These are phyloP conservation scores for Gambelia wislizenii DNA, from an alignment of 2,797 vertebrate genomes.

Conservation along the genomic window DNA sequence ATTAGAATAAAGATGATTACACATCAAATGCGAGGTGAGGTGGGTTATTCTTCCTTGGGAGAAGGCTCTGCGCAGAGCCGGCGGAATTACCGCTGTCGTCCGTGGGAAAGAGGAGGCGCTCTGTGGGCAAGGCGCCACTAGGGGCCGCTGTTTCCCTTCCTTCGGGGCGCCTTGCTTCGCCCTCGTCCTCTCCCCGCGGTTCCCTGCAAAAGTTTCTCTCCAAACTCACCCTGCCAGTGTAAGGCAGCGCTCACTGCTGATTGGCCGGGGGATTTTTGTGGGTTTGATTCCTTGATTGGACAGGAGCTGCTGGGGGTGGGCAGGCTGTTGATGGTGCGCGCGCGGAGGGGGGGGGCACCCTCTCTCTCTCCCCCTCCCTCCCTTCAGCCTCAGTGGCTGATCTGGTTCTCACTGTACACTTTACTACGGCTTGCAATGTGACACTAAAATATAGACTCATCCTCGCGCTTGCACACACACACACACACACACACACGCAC, in stretches of 20 bases:
- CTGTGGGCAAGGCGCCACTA: constrained; percentile 40
- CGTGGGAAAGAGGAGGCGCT: neutral
- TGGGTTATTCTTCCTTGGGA: neutral
- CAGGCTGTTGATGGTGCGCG: constrained; percentile 65
- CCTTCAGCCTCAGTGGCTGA: constrained; percentile 65
- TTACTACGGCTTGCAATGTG: constrained; percentile 75
- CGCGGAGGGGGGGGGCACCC: constrained; percentile 29
- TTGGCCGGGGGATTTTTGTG: constrained; percentile 75
- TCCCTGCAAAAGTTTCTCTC: constrained; percentile 79
- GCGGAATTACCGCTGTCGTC: constrained; percentile 1
- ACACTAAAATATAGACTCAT: constrained; percentile 69
- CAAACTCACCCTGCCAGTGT: constrained; percentile 75
- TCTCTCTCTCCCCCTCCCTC: constrained; percentile 58
- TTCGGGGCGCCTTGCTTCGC: constrained; percentile 13
- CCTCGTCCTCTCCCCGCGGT: constrained; percentile 49
- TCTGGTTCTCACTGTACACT: constrained; percentile 66
- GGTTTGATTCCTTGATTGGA: constrained; percentile 79
- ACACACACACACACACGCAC: constrained; percentile 67
- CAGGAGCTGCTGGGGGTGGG: constrained; percentile 77
- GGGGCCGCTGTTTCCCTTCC: constrained; percentile 69
- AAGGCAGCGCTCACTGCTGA: constrained; percentile 73
- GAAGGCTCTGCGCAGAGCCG: neutral
- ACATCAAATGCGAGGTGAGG: neutral
- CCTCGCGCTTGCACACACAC: constrained; percentile 36
- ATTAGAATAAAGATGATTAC: too few relatives aligned